Evolutionary conservation across 2,797 vertebrate genomes (phyloP).

Genomic region (Halcyon smyrnensis): DNA sequence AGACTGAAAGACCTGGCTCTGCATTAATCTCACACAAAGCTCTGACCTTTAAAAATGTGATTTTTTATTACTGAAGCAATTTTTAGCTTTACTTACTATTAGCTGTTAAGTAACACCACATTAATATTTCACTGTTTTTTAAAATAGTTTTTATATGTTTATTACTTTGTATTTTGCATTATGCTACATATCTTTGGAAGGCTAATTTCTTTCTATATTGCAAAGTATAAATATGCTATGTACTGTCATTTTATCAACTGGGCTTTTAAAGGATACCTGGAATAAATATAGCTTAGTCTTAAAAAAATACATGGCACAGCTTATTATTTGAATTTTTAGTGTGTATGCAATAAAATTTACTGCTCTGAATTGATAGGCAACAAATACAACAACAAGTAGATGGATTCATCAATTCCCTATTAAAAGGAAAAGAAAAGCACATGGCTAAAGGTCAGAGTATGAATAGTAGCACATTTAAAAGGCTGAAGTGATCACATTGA

Average conservation of each 20-base stretch:
- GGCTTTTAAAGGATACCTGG: not conserved
- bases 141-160: not conserved
- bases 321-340: constrained; percentile 13
- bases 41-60: not conserved
- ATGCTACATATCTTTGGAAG: not conserved
- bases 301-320: not conserved
- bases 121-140: not conserved
- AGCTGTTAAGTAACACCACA: not conserved
- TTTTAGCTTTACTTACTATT: not conserved
- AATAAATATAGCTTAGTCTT: not conserved
- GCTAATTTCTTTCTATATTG: not conserved
- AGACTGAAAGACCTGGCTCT: not conserved
- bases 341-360: not conserved
- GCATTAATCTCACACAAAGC: not conserved
- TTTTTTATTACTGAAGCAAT: not conserved
- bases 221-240: not conserved
- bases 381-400: not conserved
- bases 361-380: not conserved
- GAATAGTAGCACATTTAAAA: not conserved
- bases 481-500: not conserved
- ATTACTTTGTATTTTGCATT: not conserved
- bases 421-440: not conserved
- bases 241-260: not conserved
- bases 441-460: not conserved
- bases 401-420: not conserved